A percentile compares a stretch with the other conserved stretches of the same genome.
phyloP scores from a whole-genome alignment of 2,888 invertebrate species.

The Dichetophora obliterata region DNA sequence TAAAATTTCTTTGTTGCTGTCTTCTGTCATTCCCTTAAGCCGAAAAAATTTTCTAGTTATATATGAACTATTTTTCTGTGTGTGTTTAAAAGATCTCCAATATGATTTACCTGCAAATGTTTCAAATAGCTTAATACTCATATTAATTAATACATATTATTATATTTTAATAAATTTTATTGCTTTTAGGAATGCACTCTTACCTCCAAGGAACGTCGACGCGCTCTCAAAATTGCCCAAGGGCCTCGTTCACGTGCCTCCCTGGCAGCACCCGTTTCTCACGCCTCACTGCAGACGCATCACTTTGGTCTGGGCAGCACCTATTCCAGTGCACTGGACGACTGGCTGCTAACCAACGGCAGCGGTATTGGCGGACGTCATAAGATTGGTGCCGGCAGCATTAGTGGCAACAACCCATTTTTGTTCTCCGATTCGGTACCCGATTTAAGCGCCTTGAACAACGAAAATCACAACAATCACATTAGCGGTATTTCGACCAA shows the following conservation, averaged over 20 bases:
- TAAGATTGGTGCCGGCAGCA: slow-evolving; percentile 66
- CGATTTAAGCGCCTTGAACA: slow-evolving; percentile 67
- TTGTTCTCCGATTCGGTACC: slow-evolving; percentile 69
- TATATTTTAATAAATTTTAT: not conserved
- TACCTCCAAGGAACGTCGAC: slow-evolving; percentile 75
- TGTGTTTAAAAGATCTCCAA: no score
- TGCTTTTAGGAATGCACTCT: slow-evolving; percentile 73
- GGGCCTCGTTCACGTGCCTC: slow-evolving; percentile 69
- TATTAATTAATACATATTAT: not conserved
- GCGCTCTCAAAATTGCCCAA: slow-evolving; percentile 72
- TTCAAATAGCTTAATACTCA: no score
- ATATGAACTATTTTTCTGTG: no score
- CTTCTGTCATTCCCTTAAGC: no score
- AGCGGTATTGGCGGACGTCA: slow-evolving; percentile 70
- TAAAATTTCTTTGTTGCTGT: no score
- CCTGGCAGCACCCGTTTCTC: slow-evolving; percentile 68
- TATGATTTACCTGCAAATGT: no score
- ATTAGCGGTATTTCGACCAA: slow-evolving; percentile 67
- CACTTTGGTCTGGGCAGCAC: slow-evolving; percentile 69
- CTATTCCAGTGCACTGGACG: slow-evolving; percentile 72
- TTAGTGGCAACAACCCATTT: slow-evolving; percentile 66
- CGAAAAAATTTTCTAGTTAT: no score
- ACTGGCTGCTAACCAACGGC: slow-evolving; percentile 71
- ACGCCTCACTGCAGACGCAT: slow-evolving; percentile 66
- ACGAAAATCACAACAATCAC: slow-evolving; percentile 66